Evolutionary conservation across 1,140 invertebrate genomes (phyloP).

Genomic region (Neotoxoptera formosana): DNA sequence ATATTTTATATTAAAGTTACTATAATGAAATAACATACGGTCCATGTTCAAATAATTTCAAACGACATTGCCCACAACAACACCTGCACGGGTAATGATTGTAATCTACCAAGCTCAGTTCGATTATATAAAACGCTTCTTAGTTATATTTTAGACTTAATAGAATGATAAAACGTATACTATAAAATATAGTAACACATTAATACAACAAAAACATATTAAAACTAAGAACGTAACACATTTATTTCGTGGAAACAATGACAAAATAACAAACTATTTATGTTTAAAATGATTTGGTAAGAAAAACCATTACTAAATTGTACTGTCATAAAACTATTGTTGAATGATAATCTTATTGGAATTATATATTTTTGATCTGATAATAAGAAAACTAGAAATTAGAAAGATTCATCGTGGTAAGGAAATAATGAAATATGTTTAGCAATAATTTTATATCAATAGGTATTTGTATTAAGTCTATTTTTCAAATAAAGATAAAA

Average conservation of each 20-base stretch:
- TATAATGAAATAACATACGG: not conserved
- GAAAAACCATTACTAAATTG: not conserved
- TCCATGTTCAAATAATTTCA: not conserved
- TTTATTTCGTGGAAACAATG: too few relatives aligned
- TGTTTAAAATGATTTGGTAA: not conserved
- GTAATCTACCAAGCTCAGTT: not conserved
- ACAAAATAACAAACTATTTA: not conserved
- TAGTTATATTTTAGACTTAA: not conserved
- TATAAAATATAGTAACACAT: not conserved
- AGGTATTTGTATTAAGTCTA: not conserved
- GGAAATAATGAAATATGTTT: not conserved
- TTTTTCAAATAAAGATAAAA: conserved; percentile 2
- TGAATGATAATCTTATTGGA: not conserved
- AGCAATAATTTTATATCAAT: not conserved
- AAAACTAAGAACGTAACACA: not conserved
- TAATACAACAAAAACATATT: not conserved
- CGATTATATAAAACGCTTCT: not conserved
- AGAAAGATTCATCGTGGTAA: not conserved
- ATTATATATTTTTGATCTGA: not conserved
- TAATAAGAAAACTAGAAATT: not conserved
- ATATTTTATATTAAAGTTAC: not conserved
- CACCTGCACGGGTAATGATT: not conserved
- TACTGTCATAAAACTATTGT: not conserved
- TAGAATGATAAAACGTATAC: not conserved
- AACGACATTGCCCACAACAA: not conserved